A percentile compares a stretch with the other conserved stretches of the same genome.
These are phyloP conservation scores for Maniola jurtina DNA, from an alignment of 1,140 invertebrate species.

Conservation along the genomic window DNA sequence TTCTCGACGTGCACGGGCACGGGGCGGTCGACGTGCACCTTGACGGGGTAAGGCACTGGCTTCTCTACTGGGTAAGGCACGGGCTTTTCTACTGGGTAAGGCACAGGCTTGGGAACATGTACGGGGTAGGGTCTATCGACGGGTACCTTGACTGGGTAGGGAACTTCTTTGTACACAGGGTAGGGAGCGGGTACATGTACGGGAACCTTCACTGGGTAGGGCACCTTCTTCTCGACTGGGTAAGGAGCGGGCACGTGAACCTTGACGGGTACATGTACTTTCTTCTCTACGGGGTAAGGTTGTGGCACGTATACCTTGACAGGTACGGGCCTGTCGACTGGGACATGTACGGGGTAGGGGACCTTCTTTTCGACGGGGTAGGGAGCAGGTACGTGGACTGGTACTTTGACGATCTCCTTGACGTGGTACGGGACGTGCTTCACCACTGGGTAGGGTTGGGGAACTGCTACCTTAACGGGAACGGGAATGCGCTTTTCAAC, in stretches of 20 bases:
- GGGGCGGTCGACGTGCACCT: conserved; percentile 81
- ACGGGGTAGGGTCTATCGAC: conserved; percentile 87
- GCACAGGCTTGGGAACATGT: conserved; percentile 83
- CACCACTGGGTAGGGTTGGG: conserved; percentile 83
- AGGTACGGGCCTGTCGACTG: conserved; percentile 83
- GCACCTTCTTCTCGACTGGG: conserved; percentile 81
- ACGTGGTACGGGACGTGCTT: conserved; percentile 84
- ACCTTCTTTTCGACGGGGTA: conserved; percentile 85
- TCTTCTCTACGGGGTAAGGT: conserved; percentile 82
- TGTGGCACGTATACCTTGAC: conserved; percentile 84
- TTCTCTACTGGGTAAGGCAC: conserved; percentile 85
- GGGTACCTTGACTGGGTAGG: conserved; percentile 83
- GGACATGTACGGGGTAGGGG: conserved; percentile 84
- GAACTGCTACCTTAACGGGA: conserved; percentile 79
- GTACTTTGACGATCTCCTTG: conserved; percentile 84
- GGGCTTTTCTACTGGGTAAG: conserved; percentile 83
- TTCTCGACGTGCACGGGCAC: conserved; percentile 80
- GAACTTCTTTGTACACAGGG: conserved; percentile 83
- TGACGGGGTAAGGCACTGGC: conserved; percentile 82
- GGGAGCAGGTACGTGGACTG: conserved; percentile 83
- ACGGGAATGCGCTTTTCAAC: conserved; percentile 75
- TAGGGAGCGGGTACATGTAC: conserved; percentile 83
- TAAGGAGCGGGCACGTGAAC: conserved; percentile 80
- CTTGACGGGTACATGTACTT: conserved; percentile 78
- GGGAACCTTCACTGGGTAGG: conserved; percentile 83